Base-by-base conservation (phyloP, 1,140 invertebrate genomes). In the Trichonephila inaurata region DNA sequence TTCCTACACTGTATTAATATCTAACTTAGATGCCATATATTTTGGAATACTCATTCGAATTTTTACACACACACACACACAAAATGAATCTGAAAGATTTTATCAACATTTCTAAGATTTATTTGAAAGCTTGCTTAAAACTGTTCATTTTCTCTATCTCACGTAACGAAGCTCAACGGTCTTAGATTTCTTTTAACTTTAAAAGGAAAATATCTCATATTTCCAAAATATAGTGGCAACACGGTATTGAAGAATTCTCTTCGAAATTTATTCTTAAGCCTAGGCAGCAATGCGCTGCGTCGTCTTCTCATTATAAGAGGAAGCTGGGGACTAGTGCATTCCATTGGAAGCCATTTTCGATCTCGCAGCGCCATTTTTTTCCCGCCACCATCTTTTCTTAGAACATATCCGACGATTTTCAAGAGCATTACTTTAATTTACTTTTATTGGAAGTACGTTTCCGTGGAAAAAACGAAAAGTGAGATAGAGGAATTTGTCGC, bases 391-490 rank as follows among this genome's bases (percentile, higher is more conserved):
- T 19, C 12, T 4, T 69, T n/a, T 10, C 66, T 24, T 28, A 69
- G 66, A 69, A 69, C 21, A 69, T 1, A 69, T 69, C 66, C 66
- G 21, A 10, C 66, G 66, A 69, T 69, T 69, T 69, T 21, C 24
- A 51, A 82, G 77, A 82, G 77, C 77, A 82, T 82, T 82, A 82
- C 33, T 82, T 82, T 44, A 82, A 82, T 82, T 82, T 82, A 82
- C 77, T 82, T 82, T 82, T 82, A 82, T 82, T 82, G 77, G 33
- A 40, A 51, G 40, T 82, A 16, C 40, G 28, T 51, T 82, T 44
- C 21, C 16, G 77, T 0, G 33, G 28, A 51, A 33, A 51, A 82
- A 82, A 19, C 14, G 33, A 51, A 21, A n/a, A 12, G 8, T 3
- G 66, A 24, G 66, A 69, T 19, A 82, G 28, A 21, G 77, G 44